Evolutionary conservation across 2,888 invertebrate species (phyloP), one percentile per base, ranked within the genome.

Genomic region (Theodoxus fluviatilis): DNA sequence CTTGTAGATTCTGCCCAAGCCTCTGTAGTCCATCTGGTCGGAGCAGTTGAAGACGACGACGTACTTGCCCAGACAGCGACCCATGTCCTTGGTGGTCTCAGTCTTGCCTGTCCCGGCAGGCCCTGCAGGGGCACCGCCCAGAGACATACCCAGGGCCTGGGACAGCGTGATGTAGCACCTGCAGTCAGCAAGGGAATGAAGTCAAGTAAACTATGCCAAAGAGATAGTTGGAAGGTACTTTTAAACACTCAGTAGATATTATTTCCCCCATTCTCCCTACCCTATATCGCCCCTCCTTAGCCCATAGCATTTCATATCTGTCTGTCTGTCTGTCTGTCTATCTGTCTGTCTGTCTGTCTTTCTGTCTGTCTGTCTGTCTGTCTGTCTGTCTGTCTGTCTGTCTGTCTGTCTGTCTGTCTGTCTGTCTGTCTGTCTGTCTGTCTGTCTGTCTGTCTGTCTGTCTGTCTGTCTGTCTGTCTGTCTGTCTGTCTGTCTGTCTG

Each of bases 41-140:
- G 96, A 97, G 86, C 97, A 97, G 88, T 98, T 98, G 89, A 97
- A 97, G 52, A 97, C 96, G 52, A 87, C 89, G 25, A 97, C 96
- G 87, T 96, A 98, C 89, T 98, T 98, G 49, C 96, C 98, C 55
- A 98, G 89, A 28, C 97, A 96, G 87, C 97, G 95, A 52, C 96
- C 97, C 97, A 98, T 98, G 86, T 98, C 98, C 87, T 98, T 98
- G 0, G 95, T 95, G 0, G 97, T 96, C 89, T 98, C 98, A 0
- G 98, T 98, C 89, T 98, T 98, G 6, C 98, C 98, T 0, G 97
- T 98, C n/a, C 97, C 97, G 0, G 97, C 97, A 1, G 97, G 97
- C 0, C 98, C 97, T 79, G 96, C 96, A 0, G 97, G 97, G 67
- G 87, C 87, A 0, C 96, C 96, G 22, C 97, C 98, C 93, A 97